phyloP scores from a whole-genome alignment of 92 coral and sea anemone genomes.

The Epizoanthus rinbou region DNA sequence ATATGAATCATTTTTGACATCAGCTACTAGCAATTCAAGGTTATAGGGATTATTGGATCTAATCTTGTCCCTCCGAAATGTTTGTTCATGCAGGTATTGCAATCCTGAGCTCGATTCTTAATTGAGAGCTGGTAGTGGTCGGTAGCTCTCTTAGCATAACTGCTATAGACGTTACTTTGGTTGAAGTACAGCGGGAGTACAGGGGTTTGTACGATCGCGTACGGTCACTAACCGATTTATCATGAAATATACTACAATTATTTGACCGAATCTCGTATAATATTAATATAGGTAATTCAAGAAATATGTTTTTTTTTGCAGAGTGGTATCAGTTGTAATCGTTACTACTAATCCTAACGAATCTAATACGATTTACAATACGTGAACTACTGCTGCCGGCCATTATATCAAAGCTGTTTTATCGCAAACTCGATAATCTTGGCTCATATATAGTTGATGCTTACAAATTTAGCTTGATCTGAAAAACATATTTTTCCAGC shows the following conservation, averaged over 20 bases:
- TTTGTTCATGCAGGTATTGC: not conserved
- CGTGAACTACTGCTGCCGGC: not conserved
- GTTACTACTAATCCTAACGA: no score
- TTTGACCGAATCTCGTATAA: not conserved
- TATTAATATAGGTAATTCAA: not conserved
- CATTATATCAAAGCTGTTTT: not conserved
- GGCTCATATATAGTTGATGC: not conserved
- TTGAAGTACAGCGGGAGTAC: no score
- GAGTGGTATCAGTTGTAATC: no score
- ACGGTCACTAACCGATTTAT: no score
- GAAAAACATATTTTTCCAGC: not conserved
- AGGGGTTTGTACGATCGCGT: no score
- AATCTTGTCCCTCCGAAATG: not conserved
- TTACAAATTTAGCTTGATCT: no score
- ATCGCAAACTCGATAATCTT: not conserved
- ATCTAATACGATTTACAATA: no score
- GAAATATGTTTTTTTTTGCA: no score
- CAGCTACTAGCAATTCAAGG: not conserved
- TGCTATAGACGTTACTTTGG: no score
- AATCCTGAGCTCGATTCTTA: not conserved
- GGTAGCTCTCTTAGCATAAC: no score
- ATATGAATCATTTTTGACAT: not conserved
- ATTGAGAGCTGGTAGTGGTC: no score
- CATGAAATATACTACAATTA: no score
- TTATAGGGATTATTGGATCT: constrained; percentile 21